phyloP scores from a whole-genome alignment of 2,113 vertebrate species.

The Piaya cayana region DNA sequence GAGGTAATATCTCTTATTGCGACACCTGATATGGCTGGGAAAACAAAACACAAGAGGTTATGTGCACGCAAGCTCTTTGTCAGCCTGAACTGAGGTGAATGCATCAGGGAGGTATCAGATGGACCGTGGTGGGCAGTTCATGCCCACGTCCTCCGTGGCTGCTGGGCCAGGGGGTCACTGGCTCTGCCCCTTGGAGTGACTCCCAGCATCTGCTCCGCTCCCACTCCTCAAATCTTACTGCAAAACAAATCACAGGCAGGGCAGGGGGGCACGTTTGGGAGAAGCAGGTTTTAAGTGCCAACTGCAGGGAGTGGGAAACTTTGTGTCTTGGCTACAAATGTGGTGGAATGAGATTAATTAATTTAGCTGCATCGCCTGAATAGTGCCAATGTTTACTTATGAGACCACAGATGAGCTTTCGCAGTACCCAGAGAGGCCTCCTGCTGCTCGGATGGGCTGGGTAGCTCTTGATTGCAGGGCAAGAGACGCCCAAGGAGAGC shows the following conservation, averaged over 20 bases:
- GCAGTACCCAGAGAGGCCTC: background rate
- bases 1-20: background rate
- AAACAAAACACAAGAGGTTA: background rate
- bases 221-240: background rate
- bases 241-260: background rate
- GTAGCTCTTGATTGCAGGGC: background rate
- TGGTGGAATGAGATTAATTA: constrained; percentile 14
- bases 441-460: background rate
- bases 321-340: background rate
- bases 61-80: background rate
- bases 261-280: background rate
- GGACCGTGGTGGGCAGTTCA: background rate
- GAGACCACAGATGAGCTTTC: background rate
- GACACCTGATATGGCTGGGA: background rate
- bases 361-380: background rate
- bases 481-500: constrained; percentile 23
- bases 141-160: background rate
- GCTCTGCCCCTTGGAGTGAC: background rate
- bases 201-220: background rate
- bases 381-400: constrained; percentile 6
- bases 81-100: background rate
- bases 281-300: background rate
- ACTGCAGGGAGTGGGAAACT: background rate
- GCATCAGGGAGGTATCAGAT: background rate
- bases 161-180: background rate